Evolutionary conservation across 2,797 vertebrate genomes (phyloP).

Genomic region (Dendrocincla fuliginosa): DNA sequence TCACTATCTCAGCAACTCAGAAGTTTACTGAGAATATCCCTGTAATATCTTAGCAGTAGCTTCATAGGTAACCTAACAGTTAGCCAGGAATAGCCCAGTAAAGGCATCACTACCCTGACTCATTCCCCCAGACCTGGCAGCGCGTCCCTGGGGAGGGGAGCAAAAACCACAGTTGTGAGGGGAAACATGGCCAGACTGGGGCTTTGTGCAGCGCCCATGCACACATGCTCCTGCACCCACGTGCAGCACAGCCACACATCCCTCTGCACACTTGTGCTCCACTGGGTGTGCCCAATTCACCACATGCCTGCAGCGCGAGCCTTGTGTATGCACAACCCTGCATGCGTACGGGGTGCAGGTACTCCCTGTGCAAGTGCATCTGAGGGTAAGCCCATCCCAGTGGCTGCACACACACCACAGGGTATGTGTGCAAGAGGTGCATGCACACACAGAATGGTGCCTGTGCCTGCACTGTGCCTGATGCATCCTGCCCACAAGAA

Average conservation of each 20-base stretch:
- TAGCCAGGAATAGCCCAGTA: not conserved
- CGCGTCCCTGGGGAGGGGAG: accelerated
- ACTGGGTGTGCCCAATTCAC: not conserved
- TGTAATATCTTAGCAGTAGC: accelerated
- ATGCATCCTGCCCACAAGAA: not conserved
- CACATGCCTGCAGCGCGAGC: not conserved
- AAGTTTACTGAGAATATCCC: not conserved
- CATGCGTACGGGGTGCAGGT: accelerated
- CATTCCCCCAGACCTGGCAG: accelerated
- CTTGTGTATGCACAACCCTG: no score
- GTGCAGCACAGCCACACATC: no score
- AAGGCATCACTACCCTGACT: not conserved
- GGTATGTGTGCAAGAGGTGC: accelerated
- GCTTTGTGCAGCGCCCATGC: accelerated
- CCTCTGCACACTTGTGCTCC: not conserved
- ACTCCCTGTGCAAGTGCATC: not conserved
- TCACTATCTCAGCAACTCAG: not conserved
- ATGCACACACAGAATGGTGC: not conserved
- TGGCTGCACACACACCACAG: not conserved
- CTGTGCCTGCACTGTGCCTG: not conserved
- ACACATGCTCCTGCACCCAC: accelerated
- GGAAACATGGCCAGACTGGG: accelerated
- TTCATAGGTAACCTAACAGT: not conserved
- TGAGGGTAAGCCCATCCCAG: not conserved
- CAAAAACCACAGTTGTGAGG: not conserved